phyloP scores from a whole-genome alignment of 2,113 vertebrate species.

The Vireo altiloquus region DNA sequence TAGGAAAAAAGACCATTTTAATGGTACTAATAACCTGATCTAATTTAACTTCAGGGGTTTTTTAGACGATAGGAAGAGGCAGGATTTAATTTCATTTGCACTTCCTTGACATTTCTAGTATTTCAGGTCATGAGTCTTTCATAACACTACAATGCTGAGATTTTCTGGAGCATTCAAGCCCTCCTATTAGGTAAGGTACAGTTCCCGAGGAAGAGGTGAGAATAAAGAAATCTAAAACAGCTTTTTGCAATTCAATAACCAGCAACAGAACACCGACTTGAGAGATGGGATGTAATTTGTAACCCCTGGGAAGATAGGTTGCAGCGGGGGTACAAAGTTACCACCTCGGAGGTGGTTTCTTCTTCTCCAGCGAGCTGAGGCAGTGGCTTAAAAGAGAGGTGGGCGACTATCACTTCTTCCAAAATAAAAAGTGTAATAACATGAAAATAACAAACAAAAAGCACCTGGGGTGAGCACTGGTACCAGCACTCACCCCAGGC shows the following conservation, averaged over 20 bases:
- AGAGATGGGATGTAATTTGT: not conserved
- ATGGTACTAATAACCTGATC: not conserved
- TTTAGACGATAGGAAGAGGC: not conserved
- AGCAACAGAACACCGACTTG: not conserved
- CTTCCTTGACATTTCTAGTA: not conserved
- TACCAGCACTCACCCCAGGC: too few species aligned
- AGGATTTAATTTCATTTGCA: conserved; percentile 27
- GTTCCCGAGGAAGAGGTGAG: not conserved
- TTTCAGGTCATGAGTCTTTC: not conserved
- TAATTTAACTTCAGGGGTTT: not conserved
- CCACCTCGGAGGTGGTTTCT: too few species aligned
- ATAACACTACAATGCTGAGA: not conserved
- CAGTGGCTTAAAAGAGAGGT: too few species aligned
- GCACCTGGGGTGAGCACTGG: too few species aligned
- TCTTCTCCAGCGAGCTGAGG: too few species aligned
- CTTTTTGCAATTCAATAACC: not conserved
- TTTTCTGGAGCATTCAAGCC: not conserved
- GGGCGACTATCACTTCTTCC: too few species aligned
- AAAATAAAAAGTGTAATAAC: too few species aligned
- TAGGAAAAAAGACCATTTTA: conserved; percentile 35
- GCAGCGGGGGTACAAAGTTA: too few species aligned
- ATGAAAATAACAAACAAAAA: too few species aligned
- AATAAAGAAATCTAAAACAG: not conserved
- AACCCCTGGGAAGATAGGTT: too few species aligned
- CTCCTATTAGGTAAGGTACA: not conserved